phyloP scores from a whole-genome alignment of 2,797 vertebrate species.

The Delichon dasypus region DNA sequence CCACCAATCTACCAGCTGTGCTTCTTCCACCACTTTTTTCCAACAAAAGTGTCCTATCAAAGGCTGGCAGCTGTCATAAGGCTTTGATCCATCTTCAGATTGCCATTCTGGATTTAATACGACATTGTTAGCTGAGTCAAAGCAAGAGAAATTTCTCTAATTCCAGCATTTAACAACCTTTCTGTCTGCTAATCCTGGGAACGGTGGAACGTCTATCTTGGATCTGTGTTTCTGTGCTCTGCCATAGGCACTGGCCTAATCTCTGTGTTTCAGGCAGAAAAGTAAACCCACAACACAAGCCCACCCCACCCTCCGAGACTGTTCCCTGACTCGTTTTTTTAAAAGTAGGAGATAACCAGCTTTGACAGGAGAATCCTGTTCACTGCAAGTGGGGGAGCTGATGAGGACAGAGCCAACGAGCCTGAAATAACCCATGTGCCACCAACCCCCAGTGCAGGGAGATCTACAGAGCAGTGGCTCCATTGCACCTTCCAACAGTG shows the following conservation, averaged over 20 bases:
- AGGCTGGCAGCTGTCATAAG: constrained; percentile 43
- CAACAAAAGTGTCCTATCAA: neutral
- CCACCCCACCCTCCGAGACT: neutral
- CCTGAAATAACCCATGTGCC: neutral
- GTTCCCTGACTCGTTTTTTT: neutral
- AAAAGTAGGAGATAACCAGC: neutral
- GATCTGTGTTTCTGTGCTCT: neutral
- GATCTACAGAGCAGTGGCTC: neutral
- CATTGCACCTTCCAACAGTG: accelerated
- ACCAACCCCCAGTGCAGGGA: neutral
- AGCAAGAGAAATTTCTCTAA: neutral
- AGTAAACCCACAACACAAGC: neutral
- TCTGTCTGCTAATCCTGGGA: neutral
- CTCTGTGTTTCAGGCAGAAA: neutral
- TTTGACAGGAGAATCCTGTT: neutral
- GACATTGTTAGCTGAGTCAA: neutral
- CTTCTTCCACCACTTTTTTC: neutral
- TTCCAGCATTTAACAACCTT: neutral
- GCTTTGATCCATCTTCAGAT: constrained; percentile 35
- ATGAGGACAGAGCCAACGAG: neutral
- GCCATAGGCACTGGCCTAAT: neutral
- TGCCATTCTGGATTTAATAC: neutral
- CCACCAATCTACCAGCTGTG: neutral
- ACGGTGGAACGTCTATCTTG: neutral
- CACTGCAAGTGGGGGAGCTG: neutral